phyloP scores from a whole-genome alignment of 2,113 vertebrate genomes.

The Phalacrocorax aristotelis region DNA sequence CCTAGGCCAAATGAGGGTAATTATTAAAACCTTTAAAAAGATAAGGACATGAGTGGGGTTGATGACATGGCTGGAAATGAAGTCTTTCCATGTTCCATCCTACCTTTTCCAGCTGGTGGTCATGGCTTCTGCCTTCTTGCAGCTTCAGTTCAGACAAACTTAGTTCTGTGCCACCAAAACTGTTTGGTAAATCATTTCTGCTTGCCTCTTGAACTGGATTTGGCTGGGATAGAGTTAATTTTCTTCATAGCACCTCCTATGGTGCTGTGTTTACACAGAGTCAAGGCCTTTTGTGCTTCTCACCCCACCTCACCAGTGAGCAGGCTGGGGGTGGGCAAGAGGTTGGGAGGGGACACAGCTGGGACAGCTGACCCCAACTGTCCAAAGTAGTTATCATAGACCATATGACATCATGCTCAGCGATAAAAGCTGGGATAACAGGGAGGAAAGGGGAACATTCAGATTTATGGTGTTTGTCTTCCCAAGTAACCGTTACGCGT shows the following conservation, averaged over 20 bases:
- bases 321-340: too few species aligned
- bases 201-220: background rate
- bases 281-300: background rate
- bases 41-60: background rate
- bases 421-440: background rate
- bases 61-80: background rate
- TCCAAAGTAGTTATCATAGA: background rate
- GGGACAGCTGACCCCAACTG: background rate
- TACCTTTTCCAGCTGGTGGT: background rate
- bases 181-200: background rate
- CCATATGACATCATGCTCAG: background rate
- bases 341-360: background rate
- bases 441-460: accelerated
- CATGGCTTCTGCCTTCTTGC: background rate
- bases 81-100: background rate
- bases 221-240: background rate
- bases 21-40: background rate
- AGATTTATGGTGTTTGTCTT: accelerated
- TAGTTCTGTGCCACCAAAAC: background rate
- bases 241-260: background rate
- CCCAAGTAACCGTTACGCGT: accelerated
- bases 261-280: background rate
- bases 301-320: background rate
- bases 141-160: background rate
- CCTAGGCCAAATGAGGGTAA: background rate